These are phyloP conservation scores for Drosophila neocordata DNA, from an alignment of 1,140 invertebrate species.

Conservation along the genomic window DNA sequence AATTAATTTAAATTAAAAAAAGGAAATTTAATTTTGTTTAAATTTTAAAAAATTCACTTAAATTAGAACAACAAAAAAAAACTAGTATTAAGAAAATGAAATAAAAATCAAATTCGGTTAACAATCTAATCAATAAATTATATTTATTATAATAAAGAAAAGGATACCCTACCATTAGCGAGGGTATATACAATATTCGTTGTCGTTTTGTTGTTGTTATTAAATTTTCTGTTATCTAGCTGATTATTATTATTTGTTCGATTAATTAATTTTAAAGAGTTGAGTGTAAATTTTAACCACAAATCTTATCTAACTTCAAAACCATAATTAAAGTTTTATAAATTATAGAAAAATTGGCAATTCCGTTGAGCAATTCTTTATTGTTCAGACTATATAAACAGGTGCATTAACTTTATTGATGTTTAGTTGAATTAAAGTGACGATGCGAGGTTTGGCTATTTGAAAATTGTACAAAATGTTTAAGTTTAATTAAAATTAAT, in stretches of 20 bases:
- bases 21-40: too few relatives aligned
- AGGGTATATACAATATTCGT: background rate
- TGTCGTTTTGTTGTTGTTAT: background rate
- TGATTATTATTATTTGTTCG: conserved; percentile 7
- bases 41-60: too few relatives aligned
- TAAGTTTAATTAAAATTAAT: background rate
- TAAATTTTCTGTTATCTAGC: background rate
- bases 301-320: conserved; percentile 59
- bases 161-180: background rate
- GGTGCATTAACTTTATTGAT: background rate
- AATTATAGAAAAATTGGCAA: conserved; percentile 47
- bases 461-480: background rate
- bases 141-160: background rate
- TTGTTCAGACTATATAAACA: conserved; percentile 33
- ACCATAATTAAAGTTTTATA: conserved; percentile 46
- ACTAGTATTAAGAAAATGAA: too few relatives aligned
- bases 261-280: conserved; percentile 7
- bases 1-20: too few relatives aligned
- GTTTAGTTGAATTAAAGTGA: conserved; percentile 35
- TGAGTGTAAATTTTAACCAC: conserved; percentile 3
- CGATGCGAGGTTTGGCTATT: background rate
- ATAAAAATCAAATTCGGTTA: too few relatives aligned
- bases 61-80: too few relatives aligned
- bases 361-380: conserved; percentile 8
- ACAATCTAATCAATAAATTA: background rate